Base-by-base conservation (phyloP, 2,888 invertebrate genomes). In the Tachystola acroxantha region DNA sequence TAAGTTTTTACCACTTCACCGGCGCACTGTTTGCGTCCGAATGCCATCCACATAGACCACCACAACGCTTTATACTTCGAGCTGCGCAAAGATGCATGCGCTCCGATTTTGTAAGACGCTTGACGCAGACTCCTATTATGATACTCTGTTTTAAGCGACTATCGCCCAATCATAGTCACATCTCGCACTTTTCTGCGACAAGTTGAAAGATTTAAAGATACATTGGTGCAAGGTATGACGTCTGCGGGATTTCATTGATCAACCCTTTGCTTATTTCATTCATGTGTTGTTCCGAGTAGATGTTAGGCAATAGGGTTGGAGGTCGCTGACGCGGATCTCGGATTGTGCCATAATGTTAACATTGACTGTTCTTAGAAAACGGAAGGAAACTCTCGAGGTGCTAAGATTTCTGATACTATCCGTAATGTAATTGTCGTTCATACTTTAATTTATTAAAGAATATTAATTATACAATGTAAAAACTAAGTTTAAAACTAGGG, bases 91-190 rank as follows among this genome's bases (percentile, higher is more conserved):
- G 84, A 79, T 72, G 82, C 71, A 76, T 62, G 74, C 74, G 48
- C 63, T 49, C 57, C 53, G 85, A 80, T 86, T 86, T 86, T 84
- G 86, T 82, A 86, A 85, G 86, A 82, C 76, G 64, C 57, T 65
- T 61, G 62, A 62, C 64, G 56, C 64, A 61, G 64, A 55, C 81
- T 64, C 61, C 54, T 86, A 86, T 85, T 74, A 81, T 61, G 46
- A 44, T 40, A 69, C 54, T 34, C 40, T 37, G 44, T 20, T 45
- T 46, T 43, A 32, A 29, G 26, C 37, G 14, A 26, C 22, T 37
- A 39, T 28, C 45, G 44, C 41, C 34, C 35, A 33, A 44, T 57
- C 43, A 47, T 43, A 35, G 46, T 27, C 39, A 43, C 13, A 39
- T 53, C 34, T 57, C 24, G 34, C 24, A 31, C 39, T 4, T n/a